Percentiles rank a stretch among this genome's conserved stretches.
These are phyloP conservation scores for Myrmophylax atrothorax DNA, from an alignment of 2,113 vertebrate genomes.

Conservation along the genomic window DNA sequence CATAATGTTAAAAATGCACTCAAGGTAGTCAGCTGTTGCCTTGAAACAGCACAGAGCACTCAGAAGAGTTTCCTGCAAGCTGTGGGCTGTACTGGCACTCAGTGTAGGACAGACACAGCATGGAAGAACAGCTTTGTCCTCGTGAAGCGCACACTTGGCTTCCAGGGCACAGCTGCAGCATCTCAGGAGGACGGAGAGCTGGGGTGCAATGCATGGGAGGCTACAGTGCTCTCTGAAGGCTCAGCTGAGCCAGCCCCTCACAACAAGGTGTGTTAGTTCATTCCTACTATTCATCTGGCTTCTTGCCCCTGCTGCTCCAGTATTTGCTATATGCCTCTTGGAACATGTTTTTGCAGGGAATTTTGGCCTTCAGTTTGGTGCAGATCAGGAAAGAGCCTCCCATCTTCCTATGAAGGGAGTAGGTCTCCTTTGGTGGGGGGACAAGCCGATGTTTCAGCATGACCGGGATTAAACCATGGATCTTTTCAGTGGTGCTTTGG, in stretches of 20 bases:
- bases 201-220: background rate
- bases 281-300: constrained; percentile 32
- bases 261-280: background rate
- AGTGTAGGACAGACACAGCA: background rate
- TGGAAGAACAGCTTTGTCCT: constrained; percentile 22
- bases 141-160: background rate
- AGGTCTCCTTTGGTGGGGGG: constrained; percentile 95
- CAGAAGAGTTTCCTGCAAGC: background rate
- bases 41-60: background rate
- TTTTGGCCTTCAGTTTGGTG: constrained; percentile 88
- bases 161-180: constrained; percentile 19
- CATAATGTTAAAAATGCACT: background rate
- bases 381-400: constrained; percentile 98
- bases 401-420: constrained; percentile 98
- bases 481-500: constrained; percentile 93
- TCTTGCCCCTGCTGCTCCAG: constrained; percentile 73
- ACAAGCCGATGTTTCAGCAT: constrained; percentile 94
- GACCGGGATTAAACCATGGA: constrained; percentile 93
- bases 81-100: background rate
- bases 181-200: constrained; percentile 23
- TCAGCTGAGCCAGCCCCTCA: background rate
- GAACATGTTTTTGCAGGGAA: constrained; percentile 91
- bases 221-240: constrained; percentile 7
- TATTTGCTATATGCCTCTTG: constrained; percentile 85
- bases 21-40: background rate